These are phyloP conservation scores for Limnephilus marmoratus DNA, from an alignment of 2,888 invertebrate genomes.

Conservation along the genomic window DNA sequence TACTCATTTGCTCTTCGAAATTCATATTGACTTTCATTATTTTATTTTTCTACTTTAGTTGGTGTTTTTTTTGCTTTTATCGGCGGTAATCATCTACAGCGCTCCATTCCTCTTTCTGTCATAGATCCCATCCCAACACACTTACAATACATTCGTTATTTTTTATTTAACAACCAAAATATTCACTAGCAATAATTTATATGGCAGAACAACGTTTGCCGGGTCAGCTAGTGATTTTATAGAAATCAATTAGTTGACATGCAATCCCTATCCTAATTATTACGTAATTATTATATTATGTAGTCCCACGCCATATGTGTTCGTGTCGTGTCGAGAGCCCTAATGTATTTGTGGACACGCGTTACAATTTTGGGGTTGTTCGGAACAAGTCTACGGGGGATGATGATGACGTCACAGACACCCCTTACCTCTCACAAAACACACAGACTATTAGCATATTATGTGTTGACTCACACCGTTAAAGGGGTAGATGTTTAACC, in stretches of 20 bases:
- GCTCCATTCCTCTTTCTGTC: too few relatives aligned
- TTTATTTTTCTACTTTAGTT: too few relatives aligned
- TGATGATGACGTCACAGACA: not conserved
- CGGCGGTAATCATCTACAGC: too few relatives aligned
- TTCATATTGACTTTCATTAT: too few relatives aligned
- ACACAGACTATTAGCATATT: not conserved
- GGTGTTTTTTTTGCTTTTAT: too few relatives aligned
- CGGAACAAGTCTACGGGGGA: not conserved
- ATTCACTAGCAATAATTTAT: slow-evolving; percentile 28
- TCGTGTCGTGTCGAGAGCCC: not conserved
- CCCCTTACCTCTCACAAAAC: not conserved
- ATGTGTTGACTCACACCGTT: not conserved
- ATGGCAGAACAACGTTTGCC: slow-evolving; percentile 55
- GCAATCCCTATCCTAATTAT: not conserved
- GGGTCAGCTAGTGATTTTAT: slow-evolving; percentile 31
- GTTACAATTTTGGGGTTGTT: not conserved
- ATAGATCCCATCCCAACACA: too few relatives aligned
- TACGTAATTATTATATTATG: not conserved
- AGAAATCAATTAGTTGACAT: not conserved
- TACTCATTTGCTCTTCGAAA: too few relatives aligned
- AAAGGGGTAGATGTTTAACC: not conserved
- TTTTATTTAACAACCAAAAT: too few relatives aligned
- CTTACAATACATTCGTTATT: too few relatives aligned
- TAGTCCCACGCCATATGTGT: not conserved
- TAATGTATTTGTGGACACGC: not conserved